A percentile compares a stretch with the other conserved stretches of the same genome.
Evolutionary conservation across 2,797 vertebrate species (phyloP).

Genomic region (Valencia hispanica): DNA sequence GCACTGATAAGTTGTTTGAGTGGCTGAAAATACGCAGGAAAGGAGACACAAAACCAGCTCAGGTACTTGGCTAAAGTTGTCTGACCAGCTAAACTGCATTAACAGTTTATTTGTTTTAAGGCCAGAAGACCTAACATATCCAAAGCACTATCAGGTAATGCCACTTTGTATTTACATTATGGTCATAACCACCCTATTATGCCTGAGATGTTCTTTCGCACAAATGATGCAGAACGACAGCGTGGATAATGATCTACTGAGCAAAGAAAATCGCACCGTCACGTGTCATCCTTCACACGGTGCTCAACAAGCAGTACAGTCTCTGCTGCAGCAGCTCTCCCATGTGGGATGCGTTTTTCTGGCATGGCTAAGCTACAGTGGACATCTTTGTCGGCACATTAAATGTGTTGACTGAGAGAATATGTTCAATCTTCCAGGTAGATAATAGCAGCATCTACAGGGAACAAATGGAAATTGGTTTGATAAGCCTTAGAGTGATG

Average conservation of each 20-base stretch:
- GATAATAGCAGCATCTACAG: slow-evolving; percentile 51
- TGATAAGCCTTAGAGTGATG: slow-evolving; percentile 50
- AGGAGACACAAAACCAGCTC: background rate
- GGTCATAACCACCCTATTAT: slow-evolving; percentile 11
- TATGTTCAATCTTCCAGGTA: slow-evolving; percentile 48
- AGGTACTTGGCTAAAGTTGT: background rate
- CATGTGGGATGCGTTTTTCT: slow-evolving; percentile 27
- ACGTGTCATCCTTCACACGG: slow-evolving; percentile 27
- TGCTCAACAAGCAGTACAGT: slow-evolving; percentile 22
- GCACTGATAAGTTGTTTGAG: background rate
- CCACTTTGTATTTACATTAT: slow-evolving; percentile 4
- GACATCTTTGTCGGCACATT: slow-evolving; percentile 35
- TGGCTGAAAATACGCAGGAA: background rate
- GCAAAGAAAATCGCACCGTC: slow-evolving; percentile 30
- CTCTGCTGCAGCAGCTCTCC: slow-evolving; percentile 25
- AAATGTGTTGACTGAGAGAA: slow-evolving; percentile 49
- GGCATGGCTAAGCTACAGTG: slow-evolving; percentile 27
- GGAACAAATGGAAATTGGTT: slow-evolving; percentile 52
- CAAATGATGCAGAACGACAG: slow-evolving; percentile 18
- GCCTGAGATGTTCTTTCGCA: slow-evolving; percentile 9
- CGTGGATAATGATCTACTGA: slow-evolving; percentile 9
- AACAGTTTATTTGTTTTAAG: slow-evolving; percentile 2
- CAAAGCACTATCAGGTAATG: slow-evolving; percentile 11
- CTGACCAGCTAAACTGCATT: slow-evolving; percentile 5
- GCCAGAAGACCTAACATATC: background rate